These are phyloP conservation scores for Pseudopleuronectes americanus DNA, from an alignment of 2,797 vertebrate species.

Conservation along the genomic window DNA sequence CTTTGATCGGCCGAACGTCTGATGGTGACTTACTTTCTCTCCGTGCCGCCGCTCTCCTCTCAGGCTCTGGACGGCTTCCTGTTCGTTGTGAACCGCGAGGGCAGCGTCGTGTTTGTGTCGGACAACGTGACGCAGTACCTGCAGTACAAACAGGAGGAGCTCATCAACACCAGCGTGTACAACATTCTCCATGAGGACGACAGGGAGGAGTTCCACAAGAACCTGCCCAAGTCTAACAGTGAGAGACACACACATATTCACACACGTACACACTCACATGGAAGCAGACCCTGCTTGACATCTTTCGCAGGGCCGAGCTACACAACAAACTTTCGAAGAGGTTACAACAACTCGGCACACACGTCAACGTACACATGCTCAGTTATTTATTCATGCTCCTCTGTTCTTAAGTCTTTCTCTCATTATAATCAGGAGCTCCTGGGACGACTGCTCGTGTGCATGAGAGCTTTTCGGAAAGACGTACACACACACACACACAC, in stretches of 20 bases:
- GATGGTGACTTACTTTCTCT: constrained; percentile 26
- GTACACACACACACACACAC: constrained; percentile 39
- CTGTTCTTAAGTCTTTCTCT: constrained; percentile 45
- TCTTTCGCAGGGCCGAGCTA: constrained; percentile 5
- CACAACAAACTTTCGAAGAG: constrained; percentile 54
- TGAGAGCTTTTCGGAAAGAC: constrained; percentile 38
- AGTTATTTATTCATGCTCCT: constrained; percentile 68
- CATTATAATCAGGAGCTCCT: constrained; percentile 71
- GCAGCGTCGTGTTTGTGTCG: constrained; percentile 97
- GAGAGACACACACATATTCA: constrained; percentile 49
- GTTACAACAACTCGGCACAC: constrained; percentile 48
- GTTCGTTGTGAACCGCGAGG: constrained; percentile 97
- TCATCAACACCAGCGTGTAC: constrained; percentile 96
- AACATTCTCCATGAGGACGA: constrained; percentile 96
- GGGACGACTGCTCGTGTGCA: constrained; percentile 65
- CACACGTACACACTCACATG: background rate
- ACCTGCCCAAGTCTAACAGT: constrained; percentile 94
- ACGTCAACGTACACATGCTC: constrained; percentile 42
- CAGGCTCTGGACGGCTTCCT: constrained; percentile 96
- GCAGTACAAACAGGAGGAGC: constrained; percentile 97
- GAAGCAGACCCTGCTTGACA: constrained; percentile 16
- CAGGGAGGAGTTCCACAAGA: constrained; percentile 95
- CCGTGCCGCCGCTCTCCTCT: background rate
- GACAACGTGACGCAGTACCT: constrained; percentile 98
- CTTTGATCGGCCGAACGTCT: background rate